Base-by-base conservation (phyloP, 1,140 invertebrate species). In the Drosophila sturtevanti region DNA sequence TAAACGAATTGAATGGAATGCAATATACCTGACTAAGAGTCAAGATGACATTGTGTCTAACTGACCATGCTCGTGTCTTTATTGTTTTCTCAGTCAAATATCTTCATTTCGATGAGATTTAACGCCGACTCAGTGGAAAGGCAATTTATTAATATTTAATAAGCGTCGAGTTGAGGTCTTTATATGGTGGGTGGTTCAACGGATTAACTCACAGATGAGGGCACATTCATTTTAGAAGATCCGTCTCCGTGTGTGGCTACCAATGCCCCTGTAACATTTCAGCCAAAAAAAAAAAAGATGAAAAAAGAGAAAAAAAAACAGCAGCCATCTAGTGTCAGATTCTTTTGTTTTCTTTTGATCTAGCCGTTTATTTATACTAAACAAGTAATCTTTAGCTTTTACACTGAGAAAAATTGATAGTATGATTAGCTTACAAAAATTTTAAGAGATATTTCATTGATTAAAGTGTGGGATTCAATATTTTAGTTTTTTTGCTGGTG, bases 101-200 rank as follows among this genome's bases (percentile, higher is more conserved):
- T 54, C 58, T 41, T 52, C 51, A 44, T 35, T 59, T 14, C 10
- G 24, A 34, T 60, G 56, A 75, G 74, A 75, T 35, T 65, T 54
- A 76, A 44, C 37, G 37, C 56, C 44, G 18, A 64, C 59, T 76
- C 73, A 70, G 62, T 41, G 60, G 38, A 31, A 60, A 55, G 66
- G 65, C 74, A 77, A 77, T 77, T 77, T 77, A 77, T 77, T 77
- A 77, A 77, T 77, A 77, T 77, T 77, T 77, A 77, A 77, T 77
- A 79, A 79, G 77, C 65, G 70, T 31, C 48, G 61, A 59, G 38
- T 63, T 74, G 79, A 74, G 44, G 44, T 74, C 80, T 82, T 82
- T 66, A 79, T 82, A 62, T 75, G 80, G 79, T 82, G 79, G 66
- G 54, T 56, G 54, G 54, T 34, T 54, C 2, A 34, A 10, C 27